These are phyloP conservation scores for Sebastes glaucus DNA, from an alignment of 2,797 vertebrate genomes.

Conservation along the genomic window DNA sequence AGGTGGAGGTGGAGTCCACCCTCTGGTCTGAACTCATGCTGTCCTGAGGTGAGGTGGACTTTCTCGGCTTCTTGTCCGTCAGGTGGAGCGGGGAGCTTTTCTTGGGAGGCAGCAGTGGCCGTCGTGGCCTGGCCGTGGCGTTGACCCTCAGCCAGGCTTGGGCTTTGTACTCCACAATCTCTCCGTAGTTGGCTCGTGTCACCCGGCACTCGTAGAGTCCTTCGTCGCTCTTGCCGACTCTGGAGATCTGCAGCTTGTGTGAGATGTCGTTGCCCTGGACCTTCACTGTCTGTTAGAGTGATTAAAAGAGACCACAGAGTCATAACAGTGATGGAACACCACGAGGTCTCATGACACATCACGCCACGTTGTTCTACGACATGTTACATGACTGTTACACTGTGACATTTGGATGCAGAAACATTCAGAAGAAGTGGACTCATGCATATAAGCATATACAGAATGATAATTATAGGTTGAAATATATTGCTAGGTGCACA, in stretches of 20 bases:
- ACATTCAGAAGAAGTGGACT: neutral
- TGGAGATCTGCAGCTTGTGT: slow-evolving; percentile 95
- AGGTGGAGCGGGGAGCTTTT: slow-evolving; percentile 93
- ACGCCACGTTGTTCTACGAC: neutral
- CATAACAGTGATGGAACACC: slow-evolving; percentile 3
- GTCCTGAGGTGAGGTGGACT: slow-evolving; percentile 85
- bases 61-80: slow-evolving; percentile 92
- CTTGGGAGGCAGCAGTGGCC: slow-evolving; percentile 83
- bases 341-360: neutral
- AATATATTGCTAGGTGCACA: neutral
- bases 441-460: neutral
- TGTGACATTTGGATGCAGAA: neutral
- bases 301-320: slow-evolving; percentile 37
- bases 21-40: slow-evolving; percentile 87
- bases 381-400: neutral
- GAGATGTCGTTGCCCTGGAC: slow-evolving; percentile 98
- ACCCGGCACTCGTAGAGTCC: slow-evolving; percentile 94
- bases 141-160: slow-evolving; percentile 93
- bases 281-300: slow-evolving; percentile 91
- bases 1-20: slow-evolving; percentile 86
- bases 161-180: slow-evolving; percentile 94
- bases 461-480: neutral
- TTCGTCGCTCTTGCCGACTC: slow-evolving; percentile 93
- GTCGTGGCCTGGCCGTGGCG: slow-evolving; percentile 85
- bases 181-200: slow-evolving; percentile 93